These are phyloP conservation scores for Dinocampus coccinellae DNA, from an alignment of 2,888 invertebrate species.

Conservation along the genomic window DNA sequence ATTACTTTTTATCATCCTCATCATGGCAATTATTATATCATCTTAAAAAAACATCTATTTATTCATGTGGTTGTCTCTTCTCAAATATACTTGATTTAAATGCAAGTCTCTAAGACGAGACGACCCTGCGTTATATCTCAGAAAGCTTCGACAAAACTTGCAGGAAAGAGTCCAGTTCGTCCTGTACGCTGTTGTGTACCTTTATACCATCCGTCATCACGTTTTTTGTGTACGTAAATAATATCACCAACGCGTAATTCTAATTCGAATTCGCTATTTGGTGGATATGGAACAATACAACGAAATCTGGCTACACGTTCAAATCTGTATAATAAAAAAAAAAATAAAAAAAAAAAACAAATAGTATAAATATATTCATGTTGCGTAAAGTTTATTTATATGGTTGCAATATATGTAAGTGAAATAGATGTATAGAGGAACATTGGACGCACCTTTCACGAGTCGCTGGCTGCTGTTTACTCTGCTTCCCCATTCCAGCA, in stretches of 20 bases:
- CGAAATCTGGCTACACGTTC: constrained; percentile 78
- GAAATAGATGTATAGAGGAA: neutral
- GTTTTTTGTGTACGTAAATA: constrained; percentile 90
- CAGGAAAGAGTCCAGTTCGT: constrained; percentile 93
- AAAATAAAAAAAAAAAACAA: too few relatives aligned
- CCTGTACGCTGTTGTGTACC: constrained; percentile 92
- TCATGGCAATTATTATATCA: too few relatives aligned
- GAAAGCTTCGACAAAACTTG: constrained; percentile 89
- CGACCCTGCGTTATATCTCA: constrained; percentile 66
- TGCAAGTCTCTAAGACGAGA: constrained; percentile 68
- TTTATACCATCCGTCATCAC: constrained; percentile 96
- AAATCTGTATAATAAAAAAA: constrained; percentile 47
- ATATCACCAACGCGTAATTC: constrained; percentile 92
- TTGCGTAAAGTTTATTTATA: too few relatives aligned
- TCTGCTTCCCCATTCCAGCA: constrained; percentile 73
- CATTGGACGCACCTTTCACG: constrained; percentile 70
- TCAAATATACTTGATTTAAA: constrained; percentile 53
- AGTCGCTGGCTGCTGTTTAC: constrained; percentile 69
- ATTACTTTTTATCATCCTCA: too few relatives aligned
- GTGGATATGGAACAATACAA: constrained; percentile 94
- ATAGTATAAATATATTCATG: neutral
- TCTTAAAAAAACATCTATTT: too few relatives aligned
- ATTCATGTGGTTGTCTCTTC: constrained; percentile 39
- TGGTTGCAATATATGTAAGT: neutral
- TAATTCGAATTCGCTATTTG: constrained; percentile 92